These are phyloP conservation scores for Tonatia bakeri DNA, from an alignment of 2,113 vertebrate species.

Conservation along the genomic window DNA sequence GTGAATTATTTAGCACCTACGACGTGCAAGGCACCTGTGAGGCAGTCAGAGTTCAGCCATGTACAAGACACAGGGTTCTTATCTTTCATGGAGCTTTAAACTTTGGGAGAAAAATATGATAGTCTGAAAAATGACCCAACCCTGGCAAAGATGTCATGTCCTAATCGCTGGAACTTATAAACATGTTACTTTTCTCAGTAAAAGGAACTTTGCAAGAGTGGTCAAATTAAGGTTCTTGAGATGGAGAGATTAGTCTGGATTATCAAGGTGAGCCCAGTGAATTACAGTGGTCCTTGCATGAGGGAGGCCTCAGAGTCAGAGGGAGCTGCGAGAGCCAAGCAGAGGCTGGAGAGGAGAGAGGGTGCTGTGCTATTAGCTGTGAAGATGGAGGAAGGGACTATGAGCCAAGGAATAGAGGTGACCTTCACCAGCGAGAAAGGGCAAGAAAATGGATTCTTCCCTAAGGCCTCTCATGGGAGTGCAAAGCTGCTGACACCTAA, in stretches of 20 bases:
- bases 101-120: not conserved
- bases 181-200: not conserved
- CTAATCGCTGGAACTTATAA: not conserved
- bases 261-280: not conserved
- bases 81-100: not conserved
- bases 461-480: not conserved
- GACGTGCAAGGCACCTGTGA: not conserved
- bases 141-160: not conserved
- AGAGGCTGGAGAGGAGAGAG: not conserved
- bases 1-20: not conserved
- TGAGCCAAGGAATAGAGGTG: not conserved
- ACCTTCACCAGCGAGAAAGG: not conserved
- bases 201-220: not conserved
- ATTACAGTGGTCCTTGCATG: not conserved
- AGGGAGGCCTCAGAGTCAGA: not conserved
- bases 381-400: not conserved
- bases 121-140: not conserved
- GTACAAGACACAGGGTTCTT: not conserved
- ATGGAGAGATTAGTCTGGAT: not conserved
- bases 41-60: not conserved
- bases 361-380: not conserved
- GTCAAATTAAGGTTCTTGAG: not conserved
- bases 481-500: not conserved
- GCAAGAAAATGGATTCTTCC: not conserved
- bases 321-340: not conserved